These are phyloP conservation scores for Drosophila guanche DNA, from an alignment of 1,140 invertebrate species.

Conservation along the genomic window DNA sequence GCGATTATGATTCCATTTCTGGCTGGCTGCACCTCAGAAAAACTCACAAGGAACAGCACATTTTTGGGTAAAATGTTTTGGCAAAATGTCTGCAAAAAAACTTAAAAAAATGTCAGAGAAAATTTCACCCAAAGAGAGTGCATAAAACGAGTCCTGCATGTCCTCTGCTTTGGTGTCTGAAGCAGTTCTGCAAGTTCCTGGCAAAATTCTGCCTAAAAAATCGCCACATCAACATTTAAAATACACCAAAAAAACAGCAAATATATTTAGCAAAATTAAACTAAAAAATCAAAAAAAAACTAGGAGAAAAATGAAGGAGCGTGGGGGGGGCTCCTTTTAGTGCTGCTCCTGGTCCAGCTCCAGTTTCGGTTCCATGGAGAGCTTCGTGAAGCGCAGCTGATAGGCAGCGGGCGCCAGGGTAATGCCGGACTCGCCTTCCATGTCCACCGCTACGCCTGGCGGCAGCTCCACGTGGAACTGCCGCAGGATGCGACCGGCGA, in stretches of 20 bases:
- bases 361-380: not conserved
- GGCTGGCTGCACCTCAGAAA: too few relatives aligned
- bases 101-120: too few relatives aligned
- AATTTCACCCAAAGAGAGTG: too few relatives aligned
- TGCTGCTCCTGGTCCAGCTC: not conserved
- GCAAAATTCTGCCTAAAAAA: too few relatives aligned
- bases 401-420: conserved; percentile 88
- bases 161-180: too few relatives aligned
- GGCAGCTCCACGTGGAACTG: conserved; percentile 85
- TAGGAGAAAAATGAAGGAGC: not conserved
- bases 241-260: not conserved
- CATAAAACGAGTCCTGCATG: too few relatives aligned
- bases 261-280: not conserved
- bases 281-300: conserved; percentile 1
- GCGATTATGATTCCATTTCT: too few relatives aligned
- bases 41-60: too few relatives aligned
- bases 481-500: conserved; percentile 87
- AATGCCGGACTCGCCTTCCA: conserved; percentile 88
- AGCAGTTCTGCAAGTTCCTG: too few relatives aligned
- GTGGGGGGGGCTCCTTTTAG: not conserved
- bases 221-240: conserved; percentile 12
- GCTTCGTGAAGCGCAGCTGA: conserved; percentile 40
- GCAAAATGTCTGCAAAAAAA: too few relatives aligned
- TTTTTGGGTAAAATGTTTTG: too few relatives aligned
- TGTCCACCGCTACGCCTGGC: conserved; percentile 26